Evolutionary conservation across 2,113 vertebrate species (phyloP), one percentile per base, ranked within the genome.

Genomic region (Sminthopsis crassicaudata): DNA sequence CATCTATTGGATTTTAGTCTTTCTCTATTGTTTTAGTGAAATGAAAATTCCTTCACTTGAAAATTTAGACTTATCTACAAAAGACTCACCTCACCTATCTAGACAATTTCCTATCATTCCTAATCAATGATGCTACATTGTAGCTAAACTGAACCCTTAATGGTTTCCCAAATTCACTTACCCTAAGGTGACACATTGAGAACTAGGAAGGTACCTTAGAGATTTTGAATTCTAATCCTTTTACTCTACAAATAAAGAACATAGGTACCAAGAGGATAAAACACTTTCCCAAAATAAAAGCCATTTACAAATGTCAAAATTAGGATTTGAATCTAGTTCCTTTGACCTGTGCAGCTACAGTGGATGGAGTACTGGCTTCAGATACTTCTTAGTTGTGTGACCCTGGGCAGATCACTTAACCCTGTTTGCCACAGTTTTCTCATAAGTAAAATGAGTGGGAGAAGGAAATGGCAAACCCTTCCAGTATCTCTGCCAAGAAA

Each of bases 271-370:
- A 42, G 16, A 42, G 16, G 36, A n/a, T 76, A 84, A 42, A 84
- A 42, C 1, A 22, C 19, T 22, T n/a, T 6, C 14, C 1, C 6
- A 23, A 14, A 5, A 6, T n/a, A 16, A 76, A 67, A n/a, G 0
- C 54, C 23, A 10, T 60, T 60, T 36, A 27, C 27, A 76, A 76
- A n/a, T 76, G 60, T 0, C 60, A n/a, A 30, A 55, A 23, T 60
- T 60, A 60, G 57, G 27, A 60, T 60, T 60, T 60, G 57, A 60
- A 60, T 5, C 3, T 30, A n/a, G 30, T 76, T 76, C 60, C 60
- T 76, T n/a, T 76, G 60, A 76, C 12, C 2, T 1, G 0, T 12
- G 60, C 60, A 76, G 12, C 30, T n/a, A n/a, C 0, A 76, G 14
- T n/a, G 14, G 60, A 67, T 67, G 36, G 55, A 76, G 60, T 14